A percentile compares a stretch with the other conserved stretches of the same genome.
Conservation (phyloP, 2,113 vertebrate genomes). For the Callionymus lyra region DNA sequence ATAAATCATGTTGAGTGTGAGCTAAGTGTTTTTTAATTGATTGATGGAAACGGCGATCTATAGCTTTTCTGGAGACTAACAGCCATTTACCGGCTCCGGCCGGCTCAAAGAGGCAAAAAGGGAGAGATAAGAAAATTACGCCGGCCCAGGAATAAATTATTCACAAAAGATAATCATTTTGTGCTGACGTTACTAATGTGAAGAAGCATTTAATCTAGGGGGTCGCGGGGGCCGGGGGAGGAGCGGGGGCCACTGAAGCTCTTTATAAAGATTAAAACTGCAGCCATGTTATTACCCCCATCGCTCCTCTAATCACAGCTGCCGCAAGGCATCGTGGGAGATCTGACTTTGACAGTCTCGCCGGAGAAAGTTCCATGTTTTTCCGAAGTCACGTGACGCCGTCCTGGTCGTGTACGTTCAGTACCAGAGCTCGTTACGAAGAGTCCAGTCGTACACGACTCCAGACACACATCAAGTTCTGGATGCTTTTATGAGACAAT, state of each 20-base stretch:
- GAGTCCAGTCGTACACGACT: too few relatives aligned
- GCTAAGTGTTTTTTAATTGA: conserved; percentile 99
- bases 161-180: conserved; percentile 96
- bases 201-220: conserved; percentile 91
- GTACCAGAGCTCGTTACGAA: too few relatives aligned
- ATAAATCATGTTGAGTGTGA: conserved; percentile 99
- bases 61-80: conserved; percentile 83
- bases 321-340: too few relatives aligned
- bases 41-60: conserved; percentile 93
- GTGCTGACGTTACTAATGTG: conserved; percentile 98
- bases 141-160: conserved; percentile 87
- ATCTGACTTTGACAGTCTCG: too few relatives aligned
- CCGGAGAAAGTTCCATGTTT: too few relatives aligned
- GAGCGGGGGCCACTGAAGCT: conserved; percentile 43
- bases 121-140: conserved; percentile 87
- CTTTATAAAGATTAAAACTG: conserved; percentile 72
- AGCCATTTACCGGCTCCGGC: conserved; percentile 83
- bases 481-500: too few relatives aligned
- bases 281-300: conserved; percentile 4
- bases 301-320: too few relatives aligned
- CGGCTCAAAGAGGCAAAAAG: conserved; percentile 77
- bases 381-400: too few relatives aligned
- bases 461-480: too few relatives aligned
- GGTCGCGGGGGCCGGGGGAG: conserved; percentile 42
- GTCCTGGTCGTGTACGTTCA: too few relatives aligned